Conservation (phyloP, 2,888 invertebrate genomes). For the Stenodera caucasica region DNA sequence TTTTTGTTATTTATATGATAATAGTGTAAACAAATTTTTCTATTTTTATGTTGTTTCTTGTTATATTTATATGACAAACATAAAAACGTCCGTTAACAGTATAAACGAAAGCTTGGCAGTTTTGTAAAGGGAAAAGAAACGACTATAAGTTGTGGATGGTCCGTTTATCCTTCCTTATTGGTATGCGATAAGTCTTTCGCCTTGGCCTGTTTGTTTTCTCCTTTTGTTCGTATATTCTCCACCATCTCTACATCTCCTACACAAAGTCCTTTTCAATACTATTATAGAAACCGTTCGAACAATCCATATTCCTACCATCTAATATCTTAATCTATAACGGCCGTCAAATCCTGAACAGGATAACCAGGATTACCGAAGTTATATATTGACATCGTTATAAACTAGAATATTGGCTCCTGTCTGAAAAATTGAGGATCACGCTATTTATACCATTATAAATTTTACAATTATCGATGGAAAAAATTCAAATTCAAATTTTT, state of each 20-base stretch:
- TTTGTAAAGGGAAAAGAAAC: conserved; percentile 1
- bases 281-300: conserved; percentile 37
- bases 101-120: conserved; percentile 22
- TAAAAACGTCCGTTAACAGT: conserved; percentile 23
- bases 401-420: conserved; percentile 12
- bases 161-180: conserved; percentile 25
- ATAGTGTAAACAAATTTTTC: too few relatives aligned
- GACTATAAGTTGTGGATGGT: conserved; percentile 14
- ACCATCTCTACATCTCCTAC: conserved; percentile 8
- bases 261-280: conserved; percentile 26
- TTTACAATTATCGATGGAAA: too few relatives aligned
- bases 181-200: conserved; percentile 28
- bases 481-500: too few relatives aligned
- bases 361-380: conserved; percentile 23
- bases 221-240: conserved; percentile 14
- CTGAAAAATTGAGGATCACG: not conserved
- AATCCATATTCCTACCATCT: conserved; percentile 37
- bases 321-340: conserved; percentile 32
- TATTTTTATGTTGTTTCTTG: too few relatives aligned
- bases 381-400: conserved; percentile 19
- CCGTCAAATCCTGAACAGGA: conserved; percentile 24
- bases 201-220: conserved; percentile 20
- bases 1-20: not conserved
- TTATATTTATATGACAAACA: not conserved
- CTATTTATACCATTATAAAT: too few relatives aligned